Evolutionary conservation across 2,888 invertebrate species (phyloP).

Genomic region (Capitulum mitella): DNA sequence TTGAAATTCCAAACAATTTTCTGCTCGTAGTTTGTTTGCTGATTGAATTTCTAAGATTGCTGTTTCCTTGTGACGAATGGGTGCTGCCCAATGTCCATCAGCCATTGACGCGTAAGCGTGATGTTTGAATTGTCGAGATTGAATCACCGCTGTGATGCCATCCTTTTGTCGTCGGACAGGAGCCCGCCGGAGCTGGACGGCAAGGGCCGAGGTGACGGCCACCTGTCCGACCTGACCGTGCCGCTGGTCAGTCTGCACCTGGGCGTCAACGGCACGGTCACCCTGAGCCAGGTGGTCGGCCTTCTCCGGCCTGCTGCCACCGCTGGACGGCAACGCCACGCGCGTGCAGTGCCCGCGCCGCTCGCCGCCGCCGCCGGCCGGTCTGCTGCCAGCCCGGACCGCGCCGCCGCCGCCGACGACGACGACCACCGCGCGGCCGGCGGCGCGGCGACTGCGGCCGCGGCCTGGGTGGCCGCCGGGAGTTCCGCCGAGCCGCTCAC

Average conservation of each 20-base stretch:
- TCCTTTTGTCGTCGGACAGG: too few relatives aligned
- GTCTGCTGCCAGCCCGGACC: slow-evolving; percentile 28
- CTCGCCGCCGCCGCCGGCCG: slow-evolving; percentile 35
- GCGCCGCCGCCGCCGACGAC: not conserved
- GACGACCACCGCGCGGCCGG: too few relatives aligned
- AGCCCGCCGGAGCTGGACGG: slow-evolving; percentile 22
- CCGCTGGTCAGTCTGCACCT: not conserved
- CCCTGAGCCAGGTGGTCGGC: not conserved
- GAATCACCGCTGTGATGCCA: too few relatives aligned
- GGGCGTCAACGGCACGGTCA: not conserved
- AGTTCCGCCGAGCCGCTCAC: too few relatives aligned
- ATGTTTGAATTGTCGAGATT: too few relatives aligned
- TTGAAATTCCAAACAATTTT: too few relatives aligned
- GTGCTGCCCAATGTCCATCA: too few relatives aligned
- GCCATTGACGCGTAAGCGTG: too few relatives aligned
- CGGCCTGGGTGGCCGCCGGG: not conserved
- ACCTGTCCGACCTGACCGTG: not conserved
- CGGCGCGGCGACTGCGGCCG: not conserved
- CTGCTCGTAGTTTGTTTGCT: too few relatives aligned
- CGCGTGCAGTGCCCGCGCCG: slow-evolving; percentile 31
- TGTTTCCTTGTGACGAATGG: too few relatives aligned
- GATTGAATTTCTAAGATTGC: too few relatives aligned
- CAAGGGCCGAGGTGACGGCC: not conserved
- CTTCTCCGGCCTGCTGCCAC: not conserved
- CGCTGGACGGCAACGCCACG: not conserved